phyloP scores from a whole-genome alignment of 2,797 vertebrate genomes.

The Clamator glandarius region DNA sequence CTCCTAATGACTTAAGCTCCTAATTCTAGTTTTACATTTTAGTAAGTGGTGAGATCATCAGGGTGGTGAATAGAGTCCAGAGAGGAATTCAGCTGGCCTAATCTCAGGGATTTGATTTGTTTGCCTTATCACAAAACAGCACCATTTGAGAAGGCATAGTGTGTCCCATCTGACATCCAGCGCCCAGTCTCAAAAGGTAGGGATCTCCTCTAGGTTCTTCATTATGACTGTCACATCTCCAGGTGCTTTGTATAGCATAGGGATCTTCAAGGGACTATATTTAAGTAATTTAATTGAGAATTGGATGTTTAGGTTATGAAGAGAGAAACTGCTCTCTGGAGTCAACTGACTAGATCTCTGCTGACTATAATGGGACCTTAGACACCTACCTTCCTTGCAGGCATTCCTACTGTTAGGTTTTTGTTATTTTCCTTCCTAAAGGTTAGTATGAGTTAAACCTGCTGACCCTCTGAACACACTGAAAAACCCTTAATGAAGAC shows the following conservation, averaged over 20 bases:
- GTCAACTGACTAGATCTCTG: background rate
- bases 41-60: background rate
- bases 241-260: background rate
- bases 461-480: background rate
- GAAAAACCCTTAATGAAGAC: background rate
- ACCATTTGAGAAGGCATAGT: background rate
- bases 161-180: background rate
- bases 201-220: background rate
- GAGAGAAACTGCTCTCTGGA: background rate
- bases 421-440: background rate
- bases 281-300: background rate
- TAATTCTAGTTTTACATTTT: background rate
- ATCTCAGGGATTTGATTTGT: fast-evolving
- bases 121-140: background rate
- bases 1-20: background rate
- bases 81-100: background rate
- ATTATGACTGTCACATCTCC: background rate
- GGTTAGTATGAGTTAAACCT: background rate
- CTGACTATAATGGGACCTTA: fast-evolving
- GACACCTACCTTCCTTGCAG: background rate
- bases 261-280: background rate
- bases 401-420: background rate
- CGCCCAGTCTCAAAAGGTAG: background rate
- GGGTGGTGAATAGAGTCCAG: background rate
- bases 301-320: fast-evolving